Percentiles rank a stretch among this genome's conserved stretches.
Evolutionary conservation across 2,888 invertebrate genomes (phyloP).

Genomic region (Cataglyphis livida): DNA sequence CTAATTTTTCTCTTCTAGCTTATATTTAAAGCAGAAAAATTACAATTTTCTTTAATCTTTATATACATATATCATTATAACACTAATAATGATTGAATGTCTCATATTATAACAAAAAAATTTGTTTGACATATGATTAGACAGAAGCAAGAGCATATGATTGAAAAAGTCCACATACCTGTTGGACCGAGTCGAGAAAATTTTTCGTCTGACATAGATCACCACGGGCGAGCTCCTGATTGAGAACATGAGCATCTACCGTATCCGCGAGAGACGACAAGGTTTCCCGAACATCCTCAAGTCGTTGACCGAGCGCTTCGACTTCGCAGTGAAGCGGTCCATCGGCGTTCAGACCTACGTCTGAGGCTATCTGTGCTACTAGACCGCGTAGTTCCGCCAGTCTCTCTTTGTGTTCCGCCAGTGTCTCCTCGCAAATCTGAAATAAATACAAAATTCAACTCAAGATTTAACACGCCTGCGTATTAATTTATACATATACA

Average conservation of each 20-base stretch:
- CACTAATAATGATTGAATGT: not conserved
- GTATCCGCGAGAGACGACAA: conserved; percentile 92
- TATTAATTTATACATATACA: not conserved
- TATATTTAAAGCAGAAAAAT: not conserved
- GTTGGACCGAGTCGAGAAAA: conserved; percentile 91
- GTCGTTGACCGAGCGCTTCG: conserved; percentile 90
- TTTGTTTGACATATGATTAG: conserved; percentile 4
- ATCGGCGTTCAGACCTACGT: conserved; percentile 91
- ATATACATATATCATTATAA: not conserved
- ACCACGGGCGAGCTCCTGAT: conserved; percentile 86
- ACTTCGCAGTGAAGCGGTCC: conserved; percentile 92
- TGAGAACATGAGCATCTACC: conserved; percentile 90
- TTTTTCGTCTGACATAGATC: conserved; percentile 88
- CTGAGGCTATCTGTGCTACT: conserved; percentile 92
- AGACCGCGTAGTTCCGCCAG: conserved; percentile 90
- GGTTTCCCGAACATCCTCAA: conserved; percentile 92
- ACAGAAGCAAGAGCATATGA: not conserved
- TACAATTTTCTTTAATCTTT: not conserved
- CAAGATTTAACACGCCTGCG: conserved; percentile 1
- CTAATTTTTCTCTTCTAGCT: not conserved
- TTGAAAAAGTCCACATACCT: conserved; percentile 86
- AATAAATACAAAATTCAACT: conserved; percentile 43
- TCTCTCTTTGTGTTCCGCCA: conserved; percentile 90
- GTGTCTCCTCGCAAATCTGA: conserved; percentile 92
- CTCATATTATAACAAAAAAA: not conserved